Conservation (phyloP, 2,888 invertebrate genomes). For the Trypoxylon attenuatum region DNA sequence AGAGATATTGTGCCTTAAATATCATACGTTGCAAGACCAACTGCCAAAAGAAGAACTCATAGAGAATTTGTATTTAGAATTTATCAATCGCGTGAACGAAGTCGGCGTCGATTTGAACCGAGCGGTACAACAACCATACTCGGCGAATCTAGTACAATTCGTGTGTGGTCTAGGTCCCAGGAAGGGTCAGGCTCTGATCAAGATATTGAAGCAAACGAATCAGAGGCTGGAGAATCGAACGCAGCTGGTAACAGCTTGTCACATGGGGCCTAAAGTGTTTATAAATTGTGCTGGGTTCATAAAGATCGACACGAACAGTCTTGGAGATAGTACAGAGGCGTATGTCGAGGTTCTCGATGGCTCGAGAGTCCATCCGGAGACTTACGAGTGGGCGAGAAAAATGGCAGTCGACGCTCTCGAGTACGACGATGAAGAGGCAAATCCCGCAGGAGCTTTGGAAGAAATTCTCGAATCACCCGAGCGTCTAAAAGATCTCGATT, state of each 20-base stretch:
- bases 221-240: conserved; percentile 95
- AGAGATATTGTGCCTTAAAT: conserved; percentile 95
- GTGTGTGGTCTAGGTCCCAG: conserved; percentile 97
- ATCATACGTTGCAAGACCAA: conserved; percentile 90
- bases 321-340: conserved; percentile 95
- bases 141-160: conserved; percentile 94
- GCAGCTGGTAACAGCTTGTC: conserved; percentile 94
- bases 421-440: conserved; percentile 97
- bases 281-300: conserved; percentile 99
- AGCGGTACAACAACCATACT: conserved; percentile 91
- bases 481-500: conserved; percentile 94
- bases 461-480: conserved; percentile 98
- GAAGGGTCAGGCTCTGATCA: conserved; percentile 91
- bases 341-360: conserved; percentile 98
- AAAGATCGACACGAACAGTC: conserved; percentile 96
- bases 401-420: conserved; percentile 99
- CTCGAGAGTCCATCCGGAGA: conserved; percentile 98
- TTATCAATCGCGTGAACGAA: conserved; percentile 96
- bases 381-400: conserved; percentile 99
- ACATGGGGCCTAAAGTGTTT: conserved; percentile 98
- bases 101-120: conserved; percentile 98
- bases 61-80: conserved; percentile 90
- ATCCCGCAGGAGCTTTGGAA: conserved; percentile 97
- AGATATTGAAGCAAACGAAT: conserved; percentile 92
- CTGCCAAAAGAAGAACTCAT: conserved; percentile 89